Evolutionary conservation across 2,797 vertebrate genomes (phyloP).

Genomic region (Syngnathus rostellatus): DNA sequence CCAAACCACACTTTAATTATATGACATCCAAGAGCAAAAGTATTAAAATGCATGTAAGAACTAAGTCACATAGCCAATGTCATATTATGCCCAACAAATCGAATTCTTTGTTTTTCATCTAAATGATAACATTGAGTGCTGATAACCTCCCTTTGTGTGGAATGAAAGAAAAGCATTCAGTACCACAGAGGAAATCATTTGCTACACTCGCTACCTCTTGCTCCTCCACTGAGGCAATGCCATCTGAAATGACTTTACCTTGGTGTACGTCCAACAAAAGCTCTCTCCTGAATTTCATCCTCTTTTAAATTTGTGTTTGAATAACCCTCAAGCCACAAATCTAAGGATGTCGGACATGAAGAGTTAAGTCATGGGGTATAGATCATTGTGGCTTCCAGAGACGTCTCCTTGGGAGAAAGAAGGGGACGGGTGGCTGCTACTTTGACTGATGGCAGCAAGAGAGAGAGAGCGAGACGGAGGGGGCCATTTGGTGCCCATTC

Average conservation of each 20-base stretch:
- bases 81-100: not conserved
- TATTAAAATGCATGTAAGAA: not conserved
- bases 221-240: constrained; percentile 52
- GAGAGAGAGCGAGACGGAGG: constrained; percentile 31
- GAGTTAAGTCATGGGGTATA: constrained; percentile 60
- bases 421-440: constrained; percentile 46
- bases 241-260: constrained; percentile 61
- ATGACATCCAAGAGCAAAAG: not conserved
- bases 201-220: constrained; percentile 4
- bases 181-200: constrained; percentile 22
- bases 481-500: constrained; percentile 45
- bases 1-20: not conserved
- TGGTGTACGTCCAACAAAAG: constrained; percentile 67
- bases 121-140: not conserved
- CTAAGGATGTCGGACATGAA: constrained; percentile 56
- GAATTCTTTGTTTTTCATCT: not conserved
- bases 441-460: constrained; percentile 56
- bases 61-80: not conserved
- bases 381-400: constrained; percentile 54
- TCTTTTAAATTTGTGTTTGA: constrained; percentile 65
- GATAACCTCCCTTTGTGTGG: not conserved
- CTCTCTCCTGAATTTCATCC: constrained; percentile 65
- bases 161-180: not conserved
- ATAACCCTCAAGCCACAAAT: constrained; percentile 66
- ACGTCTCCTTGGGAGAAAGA: constrained; percentile 60